Base-by-base conservation (phyloP, 2,113 vertebrate genomes). In the Alexandromys fortis region DNA sequence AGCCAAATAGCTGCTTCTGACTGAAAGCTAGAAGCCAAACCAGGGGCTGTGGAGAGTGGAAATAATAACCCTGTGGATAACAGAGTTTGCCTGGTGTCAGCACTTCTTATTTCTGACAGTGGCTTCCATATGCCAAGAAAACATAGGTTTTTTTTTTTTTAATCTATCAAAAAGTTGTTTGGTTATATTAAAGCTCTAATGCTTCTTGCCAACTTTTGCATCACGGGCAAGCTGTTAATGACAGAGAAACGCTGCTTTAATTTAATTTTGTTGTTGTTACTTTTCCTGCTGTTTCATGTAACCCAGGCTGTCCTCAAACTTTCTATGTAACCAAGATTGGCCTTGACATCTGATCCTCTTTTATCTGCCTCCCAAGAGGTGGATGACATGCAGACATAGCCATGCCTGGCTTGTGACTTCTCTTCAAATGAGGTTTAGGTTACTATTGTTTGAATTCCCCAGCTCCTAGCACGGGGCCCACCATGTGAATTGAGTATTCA, bases 71-170 rank as follows among this genome's bases (percentile, higher is more conserved):
- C 73, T 2, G 9, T 8, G 67, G 82, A 30, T 42, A 65, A 12
- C 10, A 26, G 52, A 21, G 2, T 86, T 67, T 3, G 19, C 22
- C 9, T 42, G 38, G 38, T 89, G 73, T 77, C 47, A 92, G 61
- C 52, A 86, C 22, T 86, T 96, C 68, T 70, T 72, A 49, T 76
- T 92, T 94, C 73, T 61, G 76, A 72, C 72, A 47, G 76, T 81
- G 72, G n/a, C 17, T 90, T 70, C 26, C 19, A 28, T 7, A n/a
- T 85, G 55, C 22, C 72, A 85, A 87, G 70, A 83, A 93, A 83
- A 52, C 12, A 11, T 21, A 7, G 26, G 63, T 45, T 63, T 58
- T 86, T 86, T 55, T 42, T 33, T 88, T 79, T 49, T 49, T 49
- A 49, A 52, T 19, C 68, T 8, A 88, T 96, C 42, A 83, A 90